Evolutionary conservation across 23 tunicate species (phyloP), one percentile per base, ranked within the genome.

Genomic region (Phallusia fumigata): DNA sequence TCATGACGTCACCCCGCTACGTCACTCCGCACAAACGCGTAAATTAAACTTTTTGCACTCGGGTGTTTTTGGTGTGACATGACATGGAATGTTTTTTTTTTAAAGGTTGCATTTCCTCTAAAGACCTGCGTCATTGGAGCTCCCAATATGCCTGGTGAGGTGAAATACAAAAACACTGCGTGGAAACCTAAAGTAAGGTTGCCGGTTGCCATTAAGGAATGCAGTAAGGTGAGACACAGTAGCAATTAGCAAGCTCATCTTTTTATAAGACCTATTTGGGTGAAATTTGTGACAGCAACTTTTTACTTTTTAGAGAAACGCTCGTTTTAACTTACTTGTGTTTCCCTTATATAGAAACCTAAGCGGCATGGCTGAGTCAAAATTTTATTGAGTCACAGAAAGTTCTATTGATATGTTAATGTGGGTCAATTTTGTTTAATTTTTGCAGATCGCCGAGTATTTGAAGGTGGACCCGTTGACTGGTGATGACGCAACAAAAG

Each of bases 21-120:
- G 19, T 86, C 33, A 76, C 96, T 32, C 96, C 96, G 1, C 87
- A 86, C 77, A 91, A 75, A 49, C 96, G 87, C 75, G 96, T 91
- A 26, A 0, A 35, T 19, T 26, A 12, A 0, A 35, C 52, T 79
- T n/a, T n/a, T 51, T 51, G 18, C 15, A 13, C 69, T 58, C 5
- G 13, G 28, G 11, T 58, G 69, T 58, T 58, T 6, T 51, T 51
- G 15, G 58, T 51, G 58, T 51, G 58, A 13, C 18, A 51, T 13
- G n/a, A n/a, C n/a, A n/a, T n/a, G n/a, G n/a, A n/a, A n/a, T n/a
- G n/a, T 51, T 51, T 15, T 13, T 51, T 13, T 18, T 13, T 51
- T 51, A 13, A 51, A 90, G 95, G 90, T 36, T 19, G 13, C 53
- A 13, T 58, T 65, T 65, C 52, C 78, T 13, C 76, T 75, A 24